Evolutionary conservation across 2,113 vertebrate species (phyloP).

Genomic region (Lophotis ruficrista): DNA sequence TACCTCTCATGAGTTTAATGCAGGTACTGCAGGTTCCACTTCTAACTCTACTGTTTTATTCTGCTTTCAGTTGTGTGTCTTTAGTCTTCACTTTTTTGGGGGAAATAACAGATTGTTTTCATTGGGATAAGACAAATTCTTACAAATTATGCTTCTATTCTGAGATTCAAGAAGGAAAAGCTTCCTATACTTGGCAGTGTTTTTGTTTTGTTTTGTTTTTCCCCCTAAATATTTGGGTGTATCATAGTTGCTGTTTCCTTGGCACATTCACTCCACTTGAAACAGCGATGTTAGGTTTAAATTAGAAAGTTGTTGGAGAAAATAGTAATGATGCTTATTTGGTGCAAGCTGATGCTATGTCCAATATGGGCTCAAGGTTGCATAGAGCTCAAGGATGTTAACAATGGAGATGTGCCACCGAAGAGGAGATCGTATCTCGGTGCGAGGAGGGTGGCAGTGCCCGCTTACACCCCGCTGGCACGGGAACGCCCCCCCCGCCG

Average conservation of each 20-base stretch:
- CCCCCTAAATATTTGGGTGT: neutral
- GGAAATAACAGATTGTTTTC: neutral
- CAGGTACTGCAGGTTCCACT: neutral
- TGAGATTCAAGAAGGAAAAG: neutral
- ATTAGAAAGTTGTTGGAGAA: neutral
- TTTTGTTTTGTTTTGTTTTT: no score
- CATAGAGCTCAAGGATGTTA: neutral
- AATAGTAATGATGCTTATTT: neutral
- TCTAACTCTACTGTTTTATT: neutral
- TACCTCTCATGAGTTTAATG: neutral
- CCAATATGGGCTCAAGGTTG: rapidly evolving
- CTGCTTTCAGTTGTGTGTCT: neutral
- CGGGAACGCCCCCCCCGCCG: rapidly evolving
- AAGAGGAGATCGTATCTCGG: rapidly evolving
- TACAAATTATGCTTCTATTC: neutral
- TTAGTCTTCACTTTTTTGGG: neutral
- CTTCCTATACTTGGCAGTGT: neutral
- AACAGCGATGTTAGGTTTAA: neutral
- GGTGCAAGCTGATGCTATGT: neutral
- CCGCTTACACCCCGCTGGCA: neutral
- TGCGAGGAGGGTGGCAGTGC: neutral
- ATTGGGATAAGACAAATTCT: neutral
- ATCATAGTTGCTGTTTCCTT: neutral
- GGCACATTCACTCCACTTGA: neutral
- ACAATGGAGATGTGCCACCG: rapidly evolving